Percentiles rank a stretch among this genome's conserved stretches.
phyloP scores from a whole-genome alignment of 2,113 vertebrate species.

The human region GRCh38 chr18:24181501-24182000 shows the following conservation, averaged over 20 bases:
- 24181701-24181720: neutral
- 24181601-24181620: neutral
- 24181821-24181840: neutral
- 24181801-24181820: neutral
- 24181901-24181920: too few species aligned
- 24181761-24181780: neutral
- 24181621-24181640: neutral
- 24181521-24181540: neutral
- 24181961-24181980: neutral
- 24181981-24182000: neutral
- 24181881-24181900: neutral
- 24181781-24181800: neutral
- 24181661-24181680: neutral
- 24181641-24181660: neutral
- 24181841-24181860: neutral
- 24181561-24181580: neutral
- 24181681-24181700: neutral
- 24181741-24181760: neutral
- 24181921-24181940: neutral
- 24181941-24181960: neutral
- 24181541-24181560: neutral
- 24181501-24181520: neutral
- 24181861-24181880: too few species aligned
- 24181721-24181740: neutral
- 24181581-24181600: neutral